Percentiles rank a stretch among this genome's conserved stretches.
Conservation (phyloP, 2,797 vertebrate species). For the Anableps anableps region DNA sequence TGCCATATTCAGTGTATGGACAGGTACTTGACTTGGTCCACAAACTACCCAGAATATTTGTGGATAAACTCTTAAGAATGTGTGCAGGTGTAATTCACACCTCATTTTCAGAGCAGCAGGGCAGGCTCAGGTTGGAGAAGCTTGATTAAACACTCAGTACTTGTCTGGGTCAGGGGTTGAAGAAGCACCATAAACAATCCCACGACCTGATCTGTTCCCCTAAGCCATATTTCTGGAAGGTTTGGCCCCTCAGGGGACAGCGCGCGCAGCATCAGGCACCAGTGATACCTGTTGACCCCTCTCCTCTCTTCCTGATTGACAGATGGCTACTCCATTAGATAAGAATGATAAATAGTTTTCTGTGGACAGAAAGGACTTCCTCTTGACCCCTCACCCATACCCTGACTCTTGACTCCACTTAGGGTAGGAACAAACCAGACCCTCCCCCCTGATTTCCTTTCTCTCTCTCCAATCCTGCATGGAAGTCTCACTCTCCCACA, state of each 20-base stretch:
- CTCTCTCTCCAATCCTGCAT: slow-evolving; percentile 5
- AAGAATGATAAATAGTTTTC: slow-evolving; percentile 94
- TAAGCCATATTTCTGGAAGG: slow-evolving; percentile 41
- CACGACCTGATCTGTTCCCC: slow-evolving; percentile 54
- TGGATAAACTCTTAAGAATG: background rate
- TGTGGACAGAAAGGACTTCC: slow-evolving; percentile 88
- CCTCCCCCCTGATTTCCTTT: slow-evolving; percentile 69
- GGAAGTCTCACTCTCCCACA: slow-evolving; percentile 34
- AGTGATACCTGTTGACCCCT: slow-evolving; percentile 75
- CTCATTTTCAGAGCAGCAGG: slow-evolving; percentile 5
- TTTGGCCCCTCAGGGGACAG: slow-evolving; percentile 50
- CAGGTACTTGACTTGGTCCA: background rate
- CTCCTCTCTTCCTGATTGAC: slow-evolving; percentile 89
- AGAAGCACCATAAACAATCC: slow-evolving; percentile 60
- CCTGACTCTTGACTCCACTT: slow-evolving; percentile 90
- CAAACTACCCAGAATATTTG: background rate
- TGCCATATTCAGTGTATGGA: background rate
- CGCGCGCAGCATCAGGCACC: slow-evolving; percentile 51
- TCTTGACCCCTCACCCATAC: slow-evolving; percentile 90
- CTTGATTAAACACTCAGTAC: slow-evolving; percentile 18
- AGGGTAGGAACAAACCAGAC: slow-evolving; percentile 75
- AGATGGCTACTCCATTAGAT: slow-evolving; percentile 93
- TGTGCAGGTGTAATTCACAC: background rate
- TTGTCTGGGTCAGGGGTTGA: slow-evolving; percentile 28
- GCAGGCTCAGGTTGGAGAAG: slow-evolving; percentile 23